Conservation (phyloP, 2,113 vertebrate species). For the Psephotus haematonotus region DNA sequence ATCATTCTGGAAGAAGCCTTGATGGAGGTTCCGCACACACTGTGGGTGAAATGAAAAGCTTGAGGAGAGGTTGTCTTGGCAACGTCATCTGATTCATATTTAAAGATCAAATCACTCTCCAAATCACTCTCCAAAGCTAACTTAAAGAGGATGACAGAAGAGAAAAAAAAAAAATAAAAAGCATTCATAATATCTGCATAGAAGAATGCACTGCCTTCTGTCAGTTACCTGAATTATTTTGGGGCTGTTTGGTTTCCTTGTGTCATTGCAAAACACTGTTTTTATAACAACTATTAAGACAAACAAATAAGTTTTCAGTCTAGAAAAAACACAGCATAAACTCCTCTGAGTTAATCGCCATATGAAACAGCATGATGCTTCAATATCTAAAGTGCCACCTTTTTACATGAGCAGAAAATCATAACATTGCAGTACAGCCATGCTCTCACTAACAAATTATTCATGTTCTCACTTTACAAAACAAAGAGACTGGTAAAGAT, state of each 20-base stretch:
- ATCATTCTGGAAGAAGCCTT: not conserved
- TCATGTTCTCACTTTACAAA: not conserved
- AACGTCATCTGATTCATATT: slow-evolving; percentile 28
- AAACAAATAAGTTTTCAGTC: slow-evolving; percentile 1
- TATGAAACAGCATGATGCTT: not conserved
- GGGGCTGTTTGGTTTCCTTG: not conserved
- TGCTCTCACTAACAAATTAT: accelerated
- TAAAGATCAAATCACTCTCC: slow-evolving; percentile 7
- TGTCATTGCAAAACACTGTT: not conserved
- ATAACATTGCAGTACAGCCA: not conserved
- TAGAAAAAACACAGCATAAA: not conserved
- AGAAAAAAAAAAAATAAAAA: not conserved
- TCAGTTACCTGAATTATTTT: not conserved
- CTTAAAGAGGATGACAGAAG: not conserved
- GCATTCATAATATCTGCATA: not conserved
- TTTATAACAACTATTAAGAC: not conserved
- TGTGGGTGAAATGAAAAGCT: not conserved
- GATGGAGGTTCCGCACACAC: not conserved
- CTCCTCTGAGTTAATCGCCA: not conserved
- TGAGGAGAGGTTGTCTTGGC: slow-evolving; percentile 23
- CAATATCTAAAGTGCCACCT: not conserved
- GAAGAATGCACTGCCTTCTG: slow-evolving; percentile 13
- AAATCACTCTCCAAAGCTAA: slow-evolving; percentile 11
- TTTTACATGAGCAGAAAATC: not conserved
- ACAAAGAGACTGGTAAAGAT: not conserved